Evolutionary conservation across 2,888 invertebrate genomes (phyloP).

Genomic region (Mycalesis mineus): DNA sequence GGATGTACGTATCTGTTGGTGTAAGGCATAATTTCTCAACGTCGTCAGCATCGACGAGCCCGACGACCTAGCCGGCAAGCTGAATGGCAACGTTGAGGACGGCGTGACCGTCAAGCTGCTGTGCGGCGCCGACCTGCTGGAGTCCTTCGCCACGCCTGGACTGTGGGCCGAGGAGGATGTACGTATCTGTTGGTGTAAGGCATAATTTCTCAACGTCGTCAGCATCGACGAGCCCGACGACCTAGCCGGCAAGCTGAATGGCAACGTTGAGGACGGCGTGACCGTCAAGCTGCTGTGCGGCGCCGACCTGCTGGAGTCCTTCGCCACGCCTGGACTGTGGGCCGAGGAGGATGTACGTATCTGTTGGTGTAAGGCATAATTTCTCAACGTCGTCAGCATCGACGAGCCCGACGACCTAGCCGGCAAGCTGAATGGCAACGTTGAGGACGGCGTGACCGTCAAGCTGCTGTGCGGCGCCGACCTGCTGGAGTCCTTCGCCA

Average conservation of each 20-base stretch:
- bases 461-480: conserved; percentile 96
- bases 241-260: conserved; percentile 50
- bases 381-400: conserved; percentile 59
- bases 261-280: conserved; percentile 55
- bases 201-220: conserved; percentile 66
- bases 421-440: conserved; percentile 51
- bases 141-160: conserved; percentile 93
- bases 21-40: no score
- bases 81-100: conserved; percentile 47
- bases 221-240: conserved; percentile 61
- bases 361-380: no score
- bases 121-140: conserved; percentile 95
- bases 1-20: conserved; percentile 91
- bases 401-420: conserved; percentile 62
- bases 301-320: conserved; percentile 94
- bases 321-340: conserved; percentile 94
- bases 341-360: conserved; percentile 94
- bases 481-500: conserved; percentile 93
- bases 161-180: conserved; percentile 95
- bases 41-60: conserved; percentile 62
- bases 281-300: conserved; percentile 93
- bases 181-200: no score
- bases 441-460: conserved; percentile 76
- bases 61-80: conserved; percentile 50
- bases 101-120: conserved; percentile 87